Conservation (phyloP, 2,797 vertebrate genomes). For the Macropus fuliginosus region DNA sequence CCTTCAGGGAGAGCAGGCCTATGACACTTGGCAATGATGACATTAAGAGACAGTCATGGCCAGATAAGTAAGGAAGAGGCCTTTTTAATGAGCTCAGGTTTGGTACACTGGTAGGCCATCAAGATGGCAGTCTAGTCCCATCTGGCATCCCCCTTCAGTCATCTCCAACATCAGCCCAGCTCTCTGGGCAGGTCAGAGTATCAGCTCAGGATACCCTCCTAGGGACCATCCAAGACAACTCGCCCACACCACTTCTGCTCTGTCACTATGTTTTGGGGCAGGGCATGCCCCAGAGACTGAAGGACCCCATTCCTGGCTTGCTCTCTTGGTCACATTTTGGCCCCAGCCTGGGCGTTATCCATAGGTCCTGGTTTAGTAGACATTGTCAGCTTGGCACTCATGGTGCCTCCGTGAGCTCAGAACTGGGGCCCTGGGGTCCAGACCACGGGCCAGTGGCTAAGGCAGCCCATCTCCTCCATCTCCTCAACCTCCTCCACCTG, state of each 20-base stretch:
- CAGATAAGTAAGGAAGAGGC: background rate
- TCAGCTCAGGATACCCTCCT: background rate
- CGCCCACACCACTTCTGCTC: background rate
- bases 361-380: background rate
- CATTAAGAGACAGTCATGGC: constrained; percentile 27
- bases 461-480: constrained; percentile 63
- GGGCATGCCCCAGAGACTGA: background rate
- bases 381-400: background rate
- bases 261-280: background rate
- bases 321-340: background rate
- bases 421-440: constrained; percentile 75
- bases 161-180: background rate
- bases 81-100: constrained; percentile 61
- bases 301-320: background rate
- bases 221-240: background rate
- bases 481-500: constrained; percentile 65
- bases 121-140: background rate
- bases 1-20: background rate
- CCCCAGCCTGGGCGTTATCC: background rate
- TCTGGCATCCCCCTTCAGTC: background rate
- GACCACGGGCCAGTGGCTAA: constrained; percentile 76
- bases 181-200: background rate
- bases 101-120: background rate
- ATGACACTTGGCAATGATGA: background rate
- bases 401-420: constrained; percentile 39